Evolutionary conservation across 1,140 invertebrate species (phyloP), one percentile per base, ranked within the genome.

Genomic region (Venturia canescens): DNA sequence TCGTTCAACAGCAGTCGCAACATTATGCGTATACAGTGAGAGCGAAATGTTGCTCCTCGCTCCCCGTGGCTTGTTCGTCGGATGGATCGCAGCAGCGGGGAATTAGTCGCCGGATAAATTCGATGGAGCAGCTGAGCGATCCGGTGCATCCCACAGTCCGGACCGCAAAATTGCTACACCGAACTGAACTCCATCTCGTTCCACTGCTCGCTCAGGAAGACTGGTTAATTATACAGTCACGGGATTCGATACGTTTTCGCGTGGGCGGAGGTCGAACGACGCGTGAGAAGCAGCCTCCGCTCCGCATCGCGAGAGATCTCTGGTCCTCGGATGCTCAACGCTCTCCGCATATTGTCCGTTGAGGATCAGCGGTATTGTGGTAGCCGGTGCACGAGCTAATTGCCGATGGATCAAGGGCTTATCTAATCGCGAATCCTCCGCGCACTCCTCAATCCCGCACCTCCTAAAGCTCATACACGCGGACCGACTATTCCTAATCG

Each of bases 391-490:
- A 70, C 44, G 82, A 84, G 84, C 81, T 87, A 88, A 88, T 88
- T 88, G 83, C 84, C 84, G 80, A 86, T 83, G 85, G 87, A 88
- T 88, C 84, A 87, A 85, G 85, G 83, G 85, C 82, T 88, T 87
- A 86, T 86, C 85, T 83, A 86, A 85, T 87, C 53, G 16, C 34
- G 82, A 81, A 77, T 57, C 82, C 71, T 34, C 70, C 79, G 77
- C 29, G 50, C 75, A 79, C n/a, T 63, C 3, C 26, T 63, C n/a
- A 63, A 63, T 63, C 23, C 3, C 3, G 27, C 60, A 27, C 23
- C 53, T 5, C 16, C n/a, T n/a, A 57, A 7, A 53, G 3, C 3
- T 3, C 11, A 53, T 15, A n/a, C 50, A 23, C 21, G 6, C 18
- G 16, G 4, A 57, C 5, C 18, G 16, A n/a, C 18, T 57, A 57